Percentiles rank a stretch among this genome's conserved stretches.
phyloP scores from a whole-genome alignment of 2,888 invertebrate species.

The Acleris sparsana region DNA sequence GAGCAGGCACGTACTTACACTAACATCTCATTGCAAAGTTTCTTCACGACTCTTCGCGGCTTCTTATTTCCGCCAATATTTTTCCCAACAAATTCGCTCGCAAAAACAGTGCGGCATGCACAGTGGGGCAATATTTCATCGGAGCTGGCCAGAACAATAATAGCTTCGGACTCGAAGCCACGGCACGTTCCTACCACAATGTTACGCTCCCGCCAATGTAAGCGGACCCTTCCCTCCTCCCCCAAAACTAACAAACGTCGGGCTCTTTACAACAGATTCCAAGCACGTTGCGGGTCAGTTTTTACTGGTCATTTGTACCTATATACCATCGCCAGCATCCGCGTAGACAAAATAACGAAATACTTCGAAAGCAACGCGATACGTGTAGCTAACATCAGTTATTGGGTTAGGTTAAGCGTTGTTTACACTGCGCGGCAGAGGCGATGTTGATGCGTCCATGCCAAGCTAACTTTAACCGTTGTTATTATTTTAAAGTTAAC shows the following conservation, averaged over 20 bases:
- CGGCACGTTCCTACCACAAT: constrained; percentile 82
- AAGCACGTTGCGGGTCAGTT: constrained; percentile 46
- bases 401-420: constrained; percentile 82
- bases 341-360: constrained; percentile 82
- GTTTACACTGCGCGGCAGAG: constrained; percentile 73
- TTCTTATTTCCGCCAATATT: constrained; percentile 76
- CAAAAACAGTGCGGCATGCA: constrained; percentile 77
- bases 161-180: constrained; percentile 79
- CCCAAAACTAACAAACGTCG: constrained; percentile 45
- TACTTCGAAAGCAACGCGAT: constrained; percentile 81
- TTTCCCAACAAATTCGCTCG: constrained; percentile 76
- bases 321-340: constrained; percentile 74
- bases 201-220: constrained; percentile 65
- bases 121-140: constrained; percentile 82
- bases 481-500: constrained; percentile 39
- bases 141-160: constrained; percentile 82
- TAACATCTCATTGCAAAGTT: constrained; percentile 63
- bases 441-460: constrained; percentile 76
- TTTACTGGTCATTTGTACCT: constrained; percentile 56
- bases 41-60: constrained; percentile 65
- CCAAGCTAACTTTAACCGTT: constrained; percentile 53
- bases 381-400: constrained; percentile 62
- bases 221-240: constrained; percentile 53
- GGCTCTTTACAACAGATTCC: constrained; percentile 43
- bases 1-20: constrained; percentile 29